These are phyloP conservation scores for Ophioderma brevispina DNA, from an alignment of 35 echinoderm and acorn worm genomes.

Conservation along the genomic window DNA sequence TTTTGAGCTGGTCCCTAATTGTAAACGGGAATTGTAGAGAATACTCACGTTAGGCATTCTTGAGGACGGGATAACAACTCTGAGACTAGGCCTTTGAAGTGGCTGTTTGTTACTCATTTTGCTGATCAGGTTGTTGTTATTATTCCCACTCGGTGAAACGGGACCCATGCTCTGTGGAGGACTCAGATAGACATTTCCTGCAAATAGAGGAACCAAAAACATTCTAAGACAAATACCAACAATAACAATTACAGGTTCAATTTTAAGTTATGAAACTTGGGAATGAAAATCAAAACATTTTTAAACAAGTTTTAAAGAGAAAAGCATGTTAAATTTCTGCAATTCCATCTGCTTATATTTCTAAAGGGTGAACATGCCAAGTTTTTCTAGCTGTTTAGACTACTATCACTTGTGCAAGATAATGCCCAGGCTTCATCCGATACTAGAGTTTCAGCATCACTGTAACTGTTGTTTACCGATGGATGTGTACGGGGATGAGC, in stretches of 20 bases:
- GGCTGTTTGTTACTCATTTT: slow-evolving; percentile 48
- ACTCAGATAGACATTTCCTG: slow-evolving; percentile 67
- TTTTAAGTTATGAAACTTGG: too few species aligned
- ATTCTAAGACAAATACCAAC: too few species aligned
- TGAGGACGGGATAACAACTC: slow-evolving; percentile 91
- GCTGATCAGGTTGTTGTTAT: slow-evolving; percentile 85
- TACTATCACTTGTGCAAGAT: too few species aligned
- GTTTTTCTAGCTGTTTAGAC: too few species aligned
- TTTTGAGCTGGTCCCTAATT: too few species aligned
- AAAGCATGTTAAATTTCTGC: neutral
- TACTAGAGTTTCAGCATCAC: neutral
- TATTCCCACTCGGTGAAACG: slow-evolving; percentile 73
- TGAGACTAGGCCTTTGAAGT: slow-evolving; percentile 73
- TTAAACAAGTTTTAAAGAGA: too few species aligned
- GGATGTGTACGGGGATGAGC: neutral
- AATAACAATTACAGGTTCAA: too few species aligned
- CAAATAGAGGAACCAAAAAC: slow-evolving; percentile 11
- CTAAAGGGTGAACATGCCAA: neutral
- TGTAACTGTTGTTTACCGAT: neutral
- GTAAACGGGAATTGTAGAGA: too few species aligned
- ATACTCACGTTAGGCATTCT: slow-evolving; percentile 11
- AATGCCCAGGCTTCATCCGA: neutral
- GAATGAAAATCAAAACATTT: too few species aligned
- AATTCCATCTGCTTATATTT: neutral
- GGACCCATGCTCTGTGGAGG: slow-evolving; percentile 44